Base-by-base conservation (phyloP, 2,113 vertebrate genomes). In the Parus major region DNA sequence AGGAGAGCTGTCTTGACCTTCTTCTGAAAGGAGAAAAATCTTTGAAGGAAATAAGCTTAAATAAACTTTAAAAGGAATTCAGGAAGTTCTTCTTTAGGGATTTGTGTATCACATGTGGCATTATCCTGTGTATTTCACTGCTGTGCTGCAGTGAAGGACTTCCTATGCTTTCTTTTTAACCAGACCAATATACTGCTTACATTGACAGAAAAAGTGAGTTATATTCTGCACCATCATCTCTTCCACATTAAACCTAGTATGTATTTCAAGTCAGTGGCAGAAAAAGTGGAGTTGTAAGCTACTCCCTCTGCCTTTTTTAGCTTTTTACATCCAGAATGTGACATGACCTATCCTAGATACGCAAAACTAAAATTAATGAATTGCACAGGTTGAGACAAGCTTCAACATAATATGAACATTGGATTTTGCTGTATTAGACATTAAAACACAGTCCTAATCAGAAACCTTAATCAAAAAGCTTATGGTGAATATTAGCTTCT, bases 1-100 rank as follows among this genome's bases (percentile, higher is more conserved):
- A 64, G 55, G 50, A 92, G 47, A 65, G 35, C 59, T 90, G 44
- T 50, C 36, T 85, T 84, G 63, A 88, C 57, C 70, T 84, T 85
- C n/a, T 89, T 14, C 70, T 90, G 68, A 83, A 90, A 60, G 57
- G 83, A 72, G 15, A 82, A 82, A 92, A 77, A 39, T 46, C 44
- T 88, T 90, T 73, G 79, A 93, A 95, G 71, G 64, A 90, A 92
- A 80, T 65, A 93, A 80, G 79, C 71, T 94, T 90, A 94, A 90
- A 90, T 35, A 80, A 92, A 95, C 53, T 72, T 63, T 20, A 86
- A 91, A 86, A 77, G 63, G 85, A 92, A 73, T 80, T 83, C 68
- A 88, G 82, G 81, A 94, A 89, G 52, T 64, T 52, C 89, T 73
- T 87, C 93, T 87, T 80, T 19, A 44, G 79, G 52, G 85, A 80